Evolutionary conservation across 1,140 invertebrate species (phyloP).

Genomic region (Drosophila nigrodunni): DNA sequence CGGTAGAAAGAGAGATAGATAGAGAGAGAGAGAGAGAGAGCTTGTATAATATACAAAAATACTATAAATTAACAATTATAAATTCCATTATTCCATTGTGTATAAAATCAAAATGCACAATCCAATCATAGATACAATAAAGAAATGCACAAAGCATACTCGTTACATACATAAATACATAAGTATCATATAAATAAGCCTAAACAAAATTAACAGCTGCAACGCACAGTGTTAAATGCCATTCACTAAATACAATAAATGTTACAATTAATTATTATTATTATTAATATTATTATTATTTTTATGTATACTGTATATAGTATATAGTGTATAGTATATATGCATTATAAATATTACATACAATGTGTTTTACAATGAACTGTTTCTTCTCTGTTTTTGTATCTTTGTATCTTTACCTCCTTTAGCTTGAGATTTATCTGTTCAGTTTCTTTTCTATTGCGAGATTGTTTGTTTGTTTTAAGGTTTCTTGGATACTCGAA

Average conservation of each 20-base stretch:
- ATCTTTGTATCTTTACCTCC: slow-evolving; percentile 15
- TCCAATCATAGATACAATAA: slow-evolving; percentile 40
- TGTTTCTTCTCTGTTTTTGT: slow-evolving; percentile 45
- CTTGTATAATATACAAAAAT: slow-evolving; percentile 50
- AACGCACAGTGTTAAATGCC: slow-evolving; percentile 76
- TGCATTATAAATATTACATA: slow-evolving; percentile 66
- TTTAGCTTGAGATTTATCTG: slow-evolving; percentile 40
- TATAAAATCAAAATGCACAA: slow-evolving; percentile 50
- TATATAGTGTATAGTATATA: slow-evolving; percentile 55
- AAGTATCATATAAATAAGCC: slow-evolving; percentile 61
- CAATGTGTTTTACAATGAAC: slow-evolving; percentile 67
- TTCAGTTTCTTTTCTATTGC: slow-evolving; percentile 40
- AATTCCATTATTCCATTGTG: slow-evolving; percentile 40
- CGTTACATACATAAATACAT: slow-evolving; percentile 50
- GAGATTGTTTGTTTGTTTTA: slow-evolving; percentile 34
- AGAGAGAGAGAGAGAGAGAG: neutral
- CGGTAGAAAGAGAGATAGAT: slow-evolving; percentile 21
- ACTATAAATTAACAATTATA: slow-evolving; percentile 55
- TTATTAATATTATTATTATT: slow-evolving; percentile 34
- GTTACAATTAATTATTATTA: slow-evolving; percentile 52
- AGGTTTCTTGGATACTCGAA: slow-evolving; percentile 36
- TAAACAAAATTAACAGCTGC: slow-evolving; percentile 71
- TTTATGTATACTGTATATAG: slow-evolving; percentile 50
- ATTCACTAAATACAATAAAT: slow-evolving; percentile 76
- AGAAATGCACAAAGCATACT: slow-evolving; percentile 47